A percentile compares a stretch with the other conserved stretches of the same genome.
Evolutionary conservation across 2,888 invertebrate species (phyloP).

Genomic region (Luperina nickerlii): DNA sequence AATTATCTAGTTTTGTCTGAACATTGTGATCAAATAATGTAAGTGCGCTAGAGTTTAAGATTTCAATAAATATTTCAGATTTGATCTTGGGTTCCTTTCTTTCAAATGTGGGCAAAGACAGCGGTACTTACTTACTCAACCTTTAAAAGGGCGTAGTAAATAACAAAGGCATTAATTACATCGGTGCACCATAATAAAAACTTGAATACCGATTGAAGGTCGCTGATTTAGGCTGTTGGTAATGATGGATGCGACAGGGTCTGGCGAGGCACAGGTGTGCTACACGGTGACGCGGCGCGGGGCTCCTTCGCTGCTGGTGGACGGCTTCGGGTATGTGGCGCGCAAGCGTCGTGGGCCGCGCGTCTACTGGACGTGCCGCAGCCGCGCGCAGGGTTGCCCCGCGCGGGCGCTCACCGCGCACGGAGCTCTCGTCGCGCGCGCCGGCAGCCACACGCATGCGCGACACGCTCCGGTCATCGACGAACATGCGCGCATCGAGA

Average conservation of each 20-base stretch:
- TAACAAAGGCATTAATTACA: neutral
- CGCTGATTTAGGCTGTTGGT: conserved; percentile 24
- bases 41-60: conserved; percentile 66
- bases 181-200: neutral
- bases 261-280: conserved; percentile 73
- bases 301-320: conserved; percentile 83
- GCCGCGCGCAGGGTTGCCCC: conserved; percentile 78
- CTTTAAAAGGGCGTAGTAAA: neutral
- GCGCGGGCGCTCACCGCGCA: conserved; percentile 83
- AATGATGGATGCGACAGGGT: conserved; percentile 68
- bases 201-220: neutral
- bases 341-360: conserved; percentile 85
- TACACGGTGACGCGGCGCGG: conserved; percentile 87
- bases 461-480: conserved; percentile 72
- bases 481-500: conserved; percentile 82
- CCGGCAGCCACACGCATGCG: conserved; percentile 78
- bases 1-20: conserved; percentile 63
- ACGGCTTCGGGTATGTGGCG: conserved; percentile 82
- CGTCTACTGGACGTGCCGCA: conserved; percentile 87
- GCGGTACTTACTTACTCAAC: neutral
- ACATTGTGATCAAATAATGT: conserved; percentile 74
- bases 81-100: conserved; percentile 41
- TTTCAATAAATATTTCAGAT: conserved; percentile 71
- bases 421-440: conserved; percentile 78
- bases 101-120: conserved; percentile 1